Conservation (phyloP, 2,797 vertebrate genomes). For the Xiphorhynchus erythropygius region DNA sequence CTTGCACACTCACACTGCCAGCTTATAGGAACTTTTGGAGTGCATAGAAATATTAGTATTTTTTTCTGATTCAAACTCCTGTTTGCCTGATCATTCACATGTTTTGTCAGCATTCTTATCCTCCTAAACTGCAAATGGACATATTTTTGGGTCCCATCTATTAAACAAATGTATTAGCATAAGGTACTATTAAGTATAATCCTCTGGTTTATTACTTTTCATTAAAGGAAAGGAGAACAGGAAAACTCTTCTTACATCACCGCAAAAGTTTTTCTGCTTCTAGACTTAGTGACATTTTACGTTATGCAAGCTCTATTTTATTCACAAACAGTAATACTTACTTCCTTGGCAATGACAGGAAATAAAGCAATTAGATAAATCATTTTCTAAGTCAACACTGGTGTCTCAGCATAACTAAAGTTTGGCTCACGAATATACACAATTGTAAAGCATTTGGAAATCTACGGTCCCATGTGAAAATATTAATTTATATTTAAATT, state of each 20-base stretch:
- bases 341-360: slow-evolving; percentile 58
- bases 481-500: slow-evolving; percentile 61
- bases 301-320: slow-evolving; percentile 15
- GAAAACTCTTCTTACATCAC: slow-evolving; percentile 16
- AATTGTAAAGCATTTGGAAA: slow-evolving; percentile 40
- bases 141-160: not conserved
- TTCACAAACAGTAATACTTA: slow-evolving; percentile 49
- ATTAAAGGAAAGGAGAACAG: slow-evolving; percentile 8
- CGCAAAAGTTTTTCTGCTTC: not conserved
- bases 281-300: slow-evolving; percentile 39
- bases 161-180: not conserved
- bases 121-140: not conserved
- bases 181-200: not conserved
- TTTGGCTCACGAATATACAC: slow-evolving; percentile 31
- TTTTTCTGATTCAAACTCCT: not conserved
- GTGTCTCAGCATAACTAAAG: slow-evolving; percentile 40
- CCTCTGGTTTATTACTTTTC: not conserved
- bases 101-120: not conserved
- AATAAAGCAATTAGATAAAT: slow-evolving; percentile 68
- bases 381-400: slow-evolving; percentile 59
- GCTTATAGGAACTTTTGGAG: not conserved
- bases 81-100: not conserved
- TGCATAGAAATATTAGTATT: not conserved
- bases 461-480: slow-evolving; percentile 50
- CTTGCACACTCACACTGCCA: not conserved